Conservation (phyloP, 2,797 vertebrate genomes). For the Hafferia zeledoni region DNA sequence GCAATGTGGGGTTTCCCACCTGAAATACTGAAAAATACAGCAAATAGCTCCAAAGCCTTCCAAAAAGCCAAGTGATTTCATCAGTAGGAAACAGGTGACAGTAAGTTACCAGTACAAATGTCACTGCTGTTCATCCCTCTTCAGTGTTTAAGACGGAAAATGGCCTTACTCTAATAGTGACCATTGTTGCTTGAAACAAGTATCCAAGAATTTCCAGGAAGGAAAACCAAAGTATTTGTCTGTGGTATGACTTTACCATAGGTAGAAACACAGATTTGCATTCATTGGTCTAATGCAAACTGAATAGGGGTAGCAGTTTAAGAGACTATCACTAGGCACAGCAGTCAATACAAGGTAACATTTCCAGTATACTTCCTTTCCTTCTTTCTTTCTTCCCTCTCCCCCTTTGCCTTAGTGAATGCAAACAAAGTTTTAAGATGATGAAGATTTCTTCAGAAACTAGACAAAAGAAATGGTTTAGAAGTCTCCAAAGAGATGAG, state of each 20-base stretch:
- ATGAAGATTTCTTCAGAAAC: constrained; percentile 31
- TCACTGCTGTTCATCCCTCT: not conserved
- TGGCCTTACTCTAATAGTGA: not conserved
- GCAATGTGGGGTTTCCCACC: not conserved
- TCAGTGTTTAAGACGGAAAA: not conserved
- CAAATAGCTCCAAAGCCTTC: not conserved
- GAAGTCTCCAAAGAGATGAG: constrained; percentile 25
- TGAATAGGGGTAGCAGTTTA: not conserved
- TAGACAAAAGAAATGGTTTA: not conserved
- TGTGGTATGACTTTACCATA: not conserved
- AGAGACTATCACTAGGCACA: not conserved
- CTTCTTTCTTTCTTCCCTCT: not conserved
- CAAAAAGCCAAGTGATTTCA: not conserved
- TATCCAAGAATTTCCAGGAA: not conserved
- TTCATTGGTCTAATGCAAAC: not conserved
- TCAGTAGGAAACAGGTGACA: not conserved
- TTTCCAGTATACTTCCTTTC: not conserved
- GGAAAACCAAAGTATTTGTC: not conserved
- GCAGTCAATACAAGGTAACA: not conserved
- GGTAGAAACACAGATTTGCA: not conserved
- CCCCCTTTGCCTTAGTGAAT: not conserved
- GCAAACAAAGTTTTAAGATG: not conserved
- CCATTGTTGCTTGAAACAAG: not conserved
- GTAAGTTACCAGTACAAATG: not conserved
- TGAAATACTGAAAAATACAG: not conserved